Conservation (phyloP, 2,888 invertebrate species). For the Erpobdella octoculata region DNA sequence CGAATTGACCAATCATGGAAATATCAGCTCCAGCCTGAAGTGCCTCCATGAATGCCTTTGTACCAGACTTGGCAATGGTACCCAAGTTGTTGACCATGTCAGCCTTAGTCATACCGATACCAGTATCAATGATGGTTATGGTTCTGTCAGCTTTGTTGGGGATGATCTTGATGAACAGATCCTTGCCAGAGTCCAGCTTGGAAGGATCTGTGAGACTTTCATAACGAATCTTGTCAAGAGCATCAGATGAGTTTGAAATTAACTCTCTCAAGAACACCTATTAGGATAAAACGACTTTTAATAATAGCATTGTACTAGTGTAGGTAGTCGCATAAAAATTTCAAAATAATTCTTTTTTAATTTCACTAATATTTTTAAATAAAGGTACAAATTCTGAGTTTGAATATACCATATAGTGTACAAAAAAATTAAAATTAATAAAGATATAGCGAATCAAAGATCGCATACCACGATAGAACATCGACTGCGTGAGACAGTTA, state of each 20-base stretch:
- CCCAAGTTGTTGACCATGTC: slow-evolving; percentile 77
- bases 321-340: no score
- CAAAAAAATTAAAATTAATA: no score
- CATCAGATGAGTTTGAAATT: slow-evolving; percentile 96
- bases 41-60: slow-evolving; percentile 99
- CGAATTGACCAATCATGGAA: slow-evolving; percentile 99
- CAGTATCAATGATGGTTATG: slow-evolving; percentile 82
- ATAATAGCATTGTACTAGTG: no score
- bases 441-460: no score
- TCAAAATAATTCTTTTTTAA: no score
- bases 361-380: no score
- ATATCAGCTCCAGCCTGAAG: slow-evolving; percentile 92
- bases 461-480: no score
- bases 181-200: slow-evolving; percentile 84
- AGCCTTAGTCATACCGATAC: slow-evolving; percentile 98
- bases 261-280: slow-evolving; percentile 95
- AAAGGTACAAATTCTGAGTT: no score
- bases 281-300: neutral
- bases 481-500: no score
- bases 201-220: slow-evolving; percentile 92
- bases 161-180: slow-evolving; percentile 78
- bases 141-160: slow-evolving; percentile 92
- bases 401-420: no score
- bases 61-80: slow-evolving; percentile 97
- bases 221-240: slow-evolving; percentile 70